Base-by-base conservation (phyloP, 2,797 vertebrate genomes). In the Cynopterus sphinx region DNA sequence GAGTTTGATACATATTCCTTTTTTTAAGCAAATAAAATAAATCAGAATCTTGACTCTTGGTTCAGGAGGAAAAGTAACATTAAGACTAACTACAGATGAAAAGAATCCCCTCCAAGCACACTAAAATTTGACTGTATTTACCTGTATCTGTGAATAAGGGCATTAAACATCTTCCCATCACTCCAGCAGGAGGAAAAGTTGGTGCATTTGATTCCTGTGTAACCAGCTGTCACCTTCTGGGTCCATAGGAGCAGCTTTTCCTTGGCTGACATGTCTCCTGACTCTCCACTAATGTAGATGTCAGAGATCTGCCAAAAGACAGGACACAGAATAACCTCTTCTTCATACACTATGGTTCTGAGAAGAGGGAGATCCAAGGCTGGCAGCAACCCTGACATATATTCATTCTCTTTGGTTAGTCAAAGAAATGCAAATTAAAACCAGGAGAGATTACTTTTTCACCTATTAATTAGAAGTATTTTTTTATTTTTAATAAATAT, bases 101-200 rank as follows among this genome's bases (percentile, higher is more conserved):
- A 92, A 41, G 65, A 55, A 67, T 31, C 15, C 13, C 39, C 57
- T 74, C 65, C 12, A 68, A 28, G 19, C 53, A 70, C 17, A 87
- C 15, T 22, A 39, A 46, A 53, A 83, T 53, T n/a, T 53, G 31
- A 89, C 22, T 68, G 2, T 24, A 74, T 92, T n/a, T 51, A 99
- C 99, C 99, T 99, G 98, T 99, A 99, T 99, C 99, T 99, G 98
- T 99, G 99, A 98, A 99, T 99, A 97, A 99, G 99, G 5, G 99
- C 99, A 19, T 99, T 99, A 98, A 99, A 99, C 99, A 99, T 99
- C 98, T 99, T 99, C 81, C 99, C 99, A 46, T 99, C 98, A 74
- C 99, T 99, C 99, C 99, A 99, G 97, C 99, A 99, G 0, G 99
- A 99, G 28, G 99, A 99, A 98, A 99, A 99, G 98, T 99, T 99